These are phyloP conservation scores for Tethea ocularis DNA, from an alignment of 2,888 invertebrate genomes.

Conservation along the genomic window DNA sequence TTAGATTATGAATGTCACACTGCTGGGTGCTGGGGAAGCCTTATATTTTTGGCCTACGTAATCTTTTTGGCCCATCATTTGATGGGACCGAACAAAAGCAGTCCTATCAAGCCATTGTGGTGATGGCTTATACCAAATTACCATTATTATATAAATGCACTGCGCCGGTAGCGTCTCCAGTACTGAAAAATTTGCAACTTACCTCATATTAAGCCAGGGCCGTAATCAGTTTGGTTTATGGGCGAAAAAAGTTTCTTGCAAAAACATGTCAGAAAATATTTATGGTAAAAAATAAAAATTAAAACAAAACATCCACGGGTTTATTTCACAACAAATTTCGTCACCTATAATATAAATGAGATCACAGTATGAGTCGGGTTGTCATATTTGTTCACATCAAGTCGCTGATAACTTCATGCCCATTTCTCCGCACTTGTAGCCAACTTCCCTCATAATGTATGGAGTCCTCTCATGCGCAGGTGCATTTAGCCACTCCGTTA, in stretches of 20 bases:
- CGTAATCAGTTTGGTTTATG: background rate
- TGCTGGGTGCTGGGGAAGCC: no score
- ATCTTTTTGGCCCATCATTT: no score
- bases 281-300: background rate
- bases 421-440: conserved; percentile 76
- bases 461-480: conserved; percentile 85
- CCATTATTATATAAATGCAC: no score
- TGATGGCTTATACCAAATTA: no score
- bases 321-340: conserved; percentile 8
- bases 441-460: conserved; percentile 83
- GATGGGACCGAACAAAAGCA: no score
- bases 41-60: no score
- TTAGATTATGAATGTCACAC: no score
- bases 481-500: conserved; percentile 78
- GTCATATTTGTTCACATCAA: conserved; percentile 33
- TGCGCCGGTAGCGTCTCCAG: no score
- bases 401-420: conserved; percentile 63
- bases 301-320: background rate
- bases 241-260: background rate
- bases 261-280: background rate
- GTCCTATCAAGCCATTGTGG: no score
- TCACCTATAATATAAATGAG: conserved; percentile 17
- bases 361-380: conserved; percentile 14
- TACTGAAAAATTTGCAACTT: background rate
- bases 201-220: background rate